Evolutionary conservation across 2,888 invertebrate species (phyloP).

Genomic region (Cryptocheilus praepositus): DNA sequence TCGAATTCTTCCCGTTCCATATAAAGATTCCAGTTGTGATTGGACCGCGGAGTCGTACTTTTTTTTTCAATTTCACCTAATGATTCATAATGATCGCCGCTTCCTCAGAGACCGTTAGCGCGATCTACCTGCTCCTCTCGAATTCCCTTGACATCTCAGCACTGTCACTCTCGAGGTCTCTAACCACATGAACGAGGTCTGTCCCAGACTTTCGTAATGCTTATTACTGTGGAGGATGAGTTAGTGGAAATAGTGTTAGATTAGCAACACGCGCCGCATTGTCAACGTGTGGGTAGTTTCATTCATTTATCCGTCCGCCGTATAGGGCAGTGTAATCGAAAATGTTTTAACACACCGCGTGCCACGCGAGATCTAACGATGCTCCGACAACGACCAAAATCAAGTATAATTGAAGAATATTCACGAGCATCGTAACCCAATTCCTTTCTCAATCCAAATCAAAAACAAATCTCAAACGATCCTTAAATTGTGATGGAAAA

Average conservation of each 20-base stretch:
- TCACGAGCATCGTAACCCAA: too few relatives aligned
- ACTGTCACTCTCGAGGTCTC: constrained; percentile 14
- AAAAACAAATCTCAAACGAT: too few relatives aligned
- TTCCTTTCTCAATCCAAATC: too few relatives aligned
- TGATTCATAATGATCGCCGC: neutral
- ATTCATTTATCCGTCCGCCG: constrained; percentile 54
- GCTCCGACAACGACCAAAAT: too few relatives aligned
- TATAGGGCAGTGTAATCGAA: neutral
- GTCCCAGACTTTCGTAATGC: constrained; percentile 41
- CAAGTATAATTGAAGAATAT: too few relatives aligned
- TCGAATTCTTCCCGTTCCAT: too few relatives aligned
- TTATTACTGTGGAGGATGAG: constrained; percentile 45
- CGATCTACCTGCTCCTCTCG: constrained; percentile 18
- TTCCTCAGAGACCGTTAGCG: constrained; percentile 8
- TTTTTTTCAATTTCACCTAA: neutral
- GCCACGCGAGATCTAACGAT: too few relatives aligned
- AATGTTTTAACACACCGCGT: too few relatives aligned
- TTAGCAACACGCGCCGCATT: constrained; percentile 51
- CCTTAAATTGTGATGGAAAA: too few relatives aligned
- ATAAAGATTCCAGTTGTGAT: too few relatives aligned
- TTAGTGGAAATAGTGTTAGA: constrained; percentile 48
- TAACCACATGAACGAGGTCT: constrained; percentile 15
- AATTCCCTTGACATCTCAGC: constrained; percentile 22
- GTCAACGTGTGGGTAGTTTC: constrained; percentile 55
- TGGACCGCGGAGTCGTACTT: too few relatives aligned